Evolutionary conservation across 2,888 invertebrate species (phyloP), one percentile per base, ranked within the genome.

Genomic region (Ptilodon capucinus): DNA sequence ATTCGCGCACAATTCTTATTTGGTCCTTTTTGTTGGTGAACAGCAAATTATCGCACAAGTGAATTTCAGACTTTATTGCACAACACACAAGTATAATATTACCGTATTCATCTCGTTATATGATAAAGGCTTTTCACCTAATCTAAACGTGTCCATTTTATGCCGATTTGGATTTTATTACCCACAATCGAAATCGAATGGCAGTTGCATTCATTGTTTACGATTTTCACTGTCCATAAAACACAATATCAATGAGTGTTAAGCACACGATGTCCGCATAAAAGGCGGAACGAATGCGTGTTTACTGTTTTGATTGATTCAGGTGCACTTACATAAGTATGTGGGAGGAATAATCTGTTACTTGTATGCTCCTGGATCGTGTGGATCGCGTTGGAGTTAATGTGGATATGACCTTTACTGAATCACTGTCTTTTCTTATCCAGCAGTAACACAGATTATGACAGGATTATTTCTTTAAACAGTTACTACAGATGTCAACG

Each of bases 271-370:
- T 72, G 70, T 68, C 71, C 69, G 73, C 65, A 76, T 76, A 80
- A 81, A 80, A 81, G 86, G 84, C 81, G 83, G 84, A 75, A 78
- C 84, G 57, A 73, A 79, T 73, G 73, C 70, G 55, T 80, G 71
- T 77, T n/a, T n/a, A n/a, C n/a, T n/a, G n/a, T n/a, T 83, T 79
- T 87, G 88, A 90, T 90, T 86, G 88, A 90, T 89, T 87, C 89
- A 84, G 88, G 84, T 87, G 88, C 86, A 86, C 81, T 84, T 82
- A 86, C 79, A 79, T 75, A 79, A 83, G 76, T 79, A 83, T 81
- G 86, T 86, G 83, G 90, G 90, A 81, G 90, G 90, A 89, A 91
- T 91, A 91, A 89, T 86, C 87, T 89, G 87, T 86, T 75, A 73
- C 74, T 74, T 79, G 74, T 64, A 71, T 62, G 85, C 85, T 86